Evolutionary conservation across 2,797 vertebrate species (phyloP), one percentile per base, ranked within the genome.

Genomic region (Neoniphon sammara): DNA sequence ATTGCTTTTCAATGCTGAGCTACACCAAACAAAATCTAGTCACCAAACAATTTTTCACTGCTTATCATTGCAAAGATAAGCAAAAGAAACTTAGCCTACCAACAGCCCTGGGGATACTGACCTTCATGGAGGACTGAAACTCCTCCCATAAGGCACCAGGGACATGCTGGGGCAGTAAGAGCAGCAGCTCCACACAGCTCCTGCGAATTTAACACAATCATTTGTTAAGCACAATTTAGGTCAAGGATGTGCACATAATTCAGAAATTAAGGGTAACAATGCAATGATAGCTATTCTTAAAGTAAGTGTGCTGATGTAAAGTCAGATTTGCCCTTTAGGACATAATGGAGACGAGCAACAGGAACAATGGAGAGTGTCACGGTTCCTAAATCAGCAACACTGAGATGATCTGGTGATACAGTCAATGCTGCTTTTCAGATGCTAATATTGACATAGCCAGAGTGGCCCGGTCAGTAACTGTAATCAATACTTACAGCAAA

Each of bases 101-200:
- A 66, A 77, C 69, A 82, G 66, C 73, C 75, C 17, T 36, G 12
- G 31, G 42, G 67, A 87, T 74, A 90, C 95, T 95, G 90, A 98
- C 98, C 96, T 97, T 96, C 82, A 98, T 96, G 87, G 97, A 96
- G 90, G 96, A 93, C 92, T 97, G 96, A 92, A 99, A 98, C 87
- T 97, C 95, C 91, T 96, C 93, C 98, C 98, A 99, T 87, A 97
- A 97, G 93, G 94, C 95, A 94, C 95, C 94, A 90, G 97, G 96
- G 89, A 99, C 93, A 84, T 96, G 94, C 93, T 96, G 94, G 88
- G 96, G 96, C 89, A 98, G 90, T 90, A 96, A 96, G 65, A 99
- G 92, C 66, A 99, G 91, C 93, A 99, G 96, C 94, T 99, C 97
- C 89, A 96, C 95, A 94, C 97, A 99, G 94, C 96, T 99, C 96